Conservation (phyloP, 2,113 vertebrate genomes). For the Laticauda colubrina region DNA sequence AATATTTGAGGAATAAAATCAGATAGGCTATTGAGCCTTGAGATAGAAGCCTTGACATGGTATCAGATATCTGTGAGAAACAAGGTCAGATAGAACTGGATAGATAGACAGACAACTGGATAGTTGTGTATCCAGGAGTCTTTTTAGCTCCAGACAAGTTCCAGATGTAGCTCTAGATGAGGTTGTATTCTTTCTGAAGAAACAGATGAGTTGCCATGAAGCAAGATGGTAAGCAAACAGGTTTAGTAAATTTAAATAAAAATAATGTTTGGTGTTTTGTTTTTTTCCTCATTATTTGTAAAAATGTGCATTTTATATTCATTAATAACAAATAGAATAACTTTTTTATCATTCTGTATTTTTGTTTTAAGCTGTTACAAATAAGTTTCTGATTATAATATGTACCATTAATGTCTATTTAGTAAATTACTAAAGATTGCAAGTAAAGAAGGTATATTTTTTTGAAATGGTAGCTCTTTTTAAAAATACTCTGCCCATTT, state of each 20-base stretch:
- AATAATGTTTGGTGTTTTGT: not conserved
- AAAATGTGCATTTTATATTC: not conserved
- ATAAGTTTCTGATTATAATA: not conserved
- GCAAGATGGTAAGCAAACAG: not conserved
- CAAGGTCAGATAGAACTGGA: not conserved
- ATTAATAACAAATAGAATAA: not conserved
- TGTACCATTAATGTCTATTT: not conserved
- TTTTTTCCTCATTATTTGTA: not conserved
- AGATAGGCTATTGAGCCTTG: not conserved
- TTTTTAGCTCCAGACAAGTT: not conserved
- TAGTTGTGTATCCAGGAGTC: no score
- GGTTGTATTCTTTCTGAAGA: not conserved
- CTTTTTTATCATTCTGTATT: no score
- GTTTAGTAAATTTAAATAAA: not conserved
- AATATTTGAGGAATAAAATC: not conserved
- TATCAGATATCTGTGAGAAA: not conserved
- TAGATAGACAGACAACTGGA: no score
- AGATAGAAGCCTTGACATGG: not conserved
- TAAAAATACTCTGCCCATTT: not conserved
- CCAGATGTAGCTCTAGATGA: not conserved
- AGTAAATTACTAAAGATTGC: not conserved
- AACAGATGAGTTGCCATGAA: not conserved
- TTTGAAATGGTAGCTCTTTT: not conserved
- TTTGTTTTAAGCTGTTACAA: not conserved
- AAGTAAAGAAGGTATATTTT: not conserved